Evolutionary conservation across 1,140 invertebrate species (phyloP).

Genomic region (Diploscapter pachys): DNA sequence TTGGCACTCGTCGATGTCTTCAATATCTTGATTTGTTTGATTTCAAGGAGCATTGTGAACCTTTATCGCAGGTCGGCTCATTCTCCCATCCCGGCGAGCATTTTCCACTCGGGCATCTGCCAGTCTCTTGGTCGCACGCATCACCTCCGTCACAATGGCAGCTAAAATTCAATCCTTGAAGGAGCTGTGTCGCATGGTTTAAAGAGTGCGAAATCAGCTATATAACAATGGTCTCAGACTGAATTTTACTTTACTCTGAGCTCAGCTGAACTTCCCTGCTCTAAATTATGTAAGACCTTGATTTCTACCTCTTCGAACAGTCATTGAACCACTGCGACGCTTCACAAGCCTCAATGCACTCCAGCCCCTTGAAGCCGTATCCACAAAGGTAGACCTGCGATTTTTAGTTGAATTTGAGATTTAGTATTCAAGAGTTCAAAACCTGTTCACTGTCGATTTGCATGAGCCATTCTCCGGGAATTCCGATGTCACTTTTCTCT

Average conservation of each 20-base stretch:
- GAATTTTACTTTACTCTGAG: no score
- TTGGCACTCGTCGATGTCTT: constrained; percentile 39
- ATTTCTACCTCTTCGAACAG: constrained; percentile 21
- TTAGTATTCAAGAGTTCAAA: neutral
- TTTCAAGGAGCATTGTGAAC: neutral
- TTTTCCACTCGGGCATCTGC: constrained; percentile 32
- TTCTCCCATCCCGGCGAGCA: constrained; percentile 34
- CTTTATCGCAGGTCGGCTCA: constrained; percentile 28
- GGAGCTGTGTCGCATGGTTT: neutral
- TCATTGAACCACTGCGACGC: constrained; percentile 36
- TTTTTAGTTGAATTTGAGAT: neutral
- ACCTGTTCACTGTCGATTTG: constrained; percentile 29
- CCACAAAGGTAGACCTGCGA: constrained; percentile 35
- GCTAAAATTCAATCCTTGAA: neutral
- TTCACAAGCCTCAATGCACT: constrained; percentile 38
- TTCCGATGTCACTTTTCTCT: constrained; percentile 39
- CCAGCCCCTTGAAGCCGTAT: constrained; percentile 36
- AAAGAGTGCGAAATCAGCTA: neutral
- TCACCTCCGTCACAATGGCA: constrained; percentile 40
- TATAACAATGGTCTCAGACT: neutral
- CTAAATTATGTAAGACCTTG: neutral
- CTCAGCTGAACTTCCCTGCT: neutral
- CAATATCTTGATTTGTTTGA: neutral
- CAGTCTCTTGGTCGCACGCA: constrained; percentile 33
- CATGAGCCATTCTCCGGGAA: constrained; percentile 44